These are phyloP conservation scores for Siniperca knerii DNA, from an alignment of 2,113 vertebrate species.

Conservation along the genomic window DNA sequence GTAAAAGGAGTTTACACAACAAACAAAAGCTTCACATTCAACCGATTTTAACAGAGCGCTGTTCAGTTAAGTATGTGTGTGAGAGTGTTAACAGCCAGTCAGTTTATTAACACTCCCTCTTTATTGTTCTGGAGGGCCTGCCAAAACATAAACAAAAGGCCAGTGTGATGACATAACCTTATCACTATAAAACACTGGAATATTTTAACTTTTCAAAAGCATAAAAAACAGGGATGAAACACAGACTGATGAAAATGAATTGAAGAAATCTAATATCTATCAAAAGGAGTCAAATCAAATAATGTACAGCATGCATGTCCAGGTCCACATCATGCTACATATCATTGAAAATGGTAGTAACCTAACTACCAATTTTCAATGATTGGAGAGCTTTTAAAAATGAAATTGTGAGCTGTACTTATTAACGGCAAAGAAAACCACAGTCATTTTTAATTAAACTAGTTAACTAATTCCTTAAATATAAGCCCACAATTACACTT, in stretches of 20 bases:
- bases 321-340: background rate
- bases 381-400: background rate
- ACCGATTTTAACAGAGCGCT: background rate
- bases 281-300: background rate
- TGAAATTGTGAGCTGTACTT: background rate
- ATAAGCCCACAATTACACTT: conserved; percentile 5
- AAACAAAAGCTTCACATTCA: conserved; percentile 28
- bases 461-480: background rate
- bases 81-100: conserved; percentile 56
- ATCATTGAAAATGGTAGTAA: background rate
- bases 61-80: conserved; percentile 18
- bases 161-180: background rate
- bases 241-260: background rate
- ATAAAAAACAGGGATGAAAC: background rate
- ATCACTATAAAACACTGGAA: conserved; percentile 23
- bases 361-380: too few species aligned
- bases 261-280: too few species aligned
- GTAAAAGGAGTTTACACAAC: conserved; percentile 13
- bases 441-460: conserved; percentile 1
- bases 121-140: conserved; percentile 49
- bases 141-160: conserved; percentile 34
- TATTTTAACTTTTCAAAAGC: background rate
- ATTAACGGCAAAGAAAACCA: conserved; percentile 4
- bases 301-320: background rate
- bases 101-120: conserved; percentile 61